Conservation (phyloP, 2,113 vertebrate genomes). For the Axis porcinus region DNA sequence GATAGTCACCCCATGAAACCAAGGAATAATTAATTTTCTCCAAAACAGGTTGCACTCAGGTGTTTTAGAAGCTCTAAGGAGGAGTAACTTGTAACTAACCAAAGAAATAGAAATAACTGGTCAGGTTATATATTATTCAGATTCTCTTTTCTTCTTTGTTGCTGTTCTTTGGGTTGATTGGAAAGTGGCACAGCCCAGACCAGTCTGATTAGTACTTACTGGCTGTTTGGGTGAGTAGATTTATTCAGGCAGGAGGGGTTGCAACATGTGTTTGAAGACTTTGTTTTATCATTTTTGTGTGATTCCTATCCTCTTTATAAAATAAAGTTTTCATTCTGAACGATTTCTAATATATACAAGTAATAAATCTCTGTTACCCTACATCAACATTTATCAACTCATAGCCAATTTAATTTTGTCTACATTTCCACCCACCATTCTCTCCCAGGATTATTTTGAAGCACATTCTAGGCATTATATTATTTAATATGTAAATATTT, state of each 20-base stretch:
- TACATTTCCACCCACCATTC: not conserved
- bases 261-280: not conserved
- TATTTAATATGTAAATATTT: conserved; percentile 15
- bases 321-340: not conserved
- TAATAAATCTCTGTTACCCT: not conserved
- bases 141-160: not conserved
- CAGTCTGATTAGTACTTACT: not conserved
- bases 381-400: not conserved
- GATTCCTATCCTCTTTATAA: not conserved
- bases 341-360: not conserved
- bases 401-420: not conserved
- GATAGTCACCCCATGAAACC: conserved; percentile 1
- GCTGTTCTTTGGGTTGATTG: not conserved
- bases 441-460: not conserved
- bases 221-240: not conserved
- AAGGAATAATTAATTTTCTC: conserved; percentile 14
- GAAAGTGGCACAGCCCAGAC: not conserved
- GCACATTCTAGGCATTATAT: not conserved
- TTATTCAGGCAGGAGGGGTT: not conserved
- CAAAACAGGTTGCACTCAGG: not conserved
- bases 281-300: not conserved
- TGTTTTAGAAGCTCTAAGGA: not conserved
- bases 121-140: not conserved
- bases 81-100: not conserved
- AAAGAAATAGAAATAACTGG: not conserved